Conservation (phyloP, 2,113 vertebrate species). For the Bambusicola thoracicus region DNA sequence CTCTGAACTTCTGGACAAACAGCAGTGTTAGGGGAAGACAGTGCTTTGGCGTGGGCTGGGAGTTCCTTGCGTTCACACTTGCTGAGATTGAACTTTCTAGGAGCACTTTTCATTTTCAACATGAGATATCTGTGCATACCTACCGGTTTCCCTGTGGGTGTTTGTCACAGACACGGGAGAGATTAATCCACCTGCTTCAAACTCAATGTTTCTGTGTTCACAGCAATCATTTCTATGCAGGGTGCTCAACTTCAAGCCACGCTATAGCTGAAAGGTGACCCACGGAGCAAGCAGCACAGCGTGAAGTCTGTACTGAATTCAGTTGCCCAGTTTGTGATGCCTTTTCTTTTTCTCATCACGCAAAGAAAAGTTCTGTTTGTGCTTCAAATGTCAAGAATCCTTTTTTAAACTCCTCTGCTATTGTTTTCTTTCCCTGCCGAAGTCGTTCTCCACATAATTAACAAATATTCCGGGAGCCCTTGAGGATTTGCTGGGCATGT, state of each 20-base stretch:
- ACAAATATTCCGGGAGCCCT: not conserved
- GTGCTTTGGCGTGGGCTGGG: not conserved
- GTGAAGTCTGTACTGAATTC: not conserved
- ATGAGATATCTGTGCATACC: not conserved
- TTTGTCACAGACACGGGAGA: not conserved
- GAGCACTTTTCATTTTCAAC: not conserved
- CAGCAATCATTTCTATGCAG: not conserved
- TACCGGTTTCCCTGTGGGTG: accelerated
- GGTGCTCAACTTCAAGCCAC: not conserved
- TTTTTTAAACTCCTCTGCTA: not conserved
- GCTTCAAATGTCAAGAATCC: not conserved
- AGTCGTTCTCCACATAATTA: not conserved
- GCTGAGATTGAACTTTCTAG: not conserved
- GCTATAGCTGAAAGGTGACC: not conserved
- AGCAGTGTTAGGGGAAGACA: accelerated
- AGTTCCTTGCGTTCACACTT: not conserved
- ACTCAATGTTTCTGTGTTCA: not conserved
- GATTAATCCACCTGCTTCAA: not conserved
- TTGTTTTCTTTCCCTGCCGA: constrained; percentile 20
- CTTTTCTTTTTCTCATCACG: not conserved
- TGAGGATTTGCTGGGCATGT: not conserved
- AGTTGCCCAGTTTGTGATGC: not conserved
- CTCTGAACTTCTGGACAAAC: not conserved
- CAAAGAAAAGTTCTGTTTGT: not conserved
- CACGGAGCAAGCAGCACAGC: not conserved